Evolutionary conservation across 2,888 invertebrate genomes (phyloP).

Genomic region (Leucophenga montana): DNA sequence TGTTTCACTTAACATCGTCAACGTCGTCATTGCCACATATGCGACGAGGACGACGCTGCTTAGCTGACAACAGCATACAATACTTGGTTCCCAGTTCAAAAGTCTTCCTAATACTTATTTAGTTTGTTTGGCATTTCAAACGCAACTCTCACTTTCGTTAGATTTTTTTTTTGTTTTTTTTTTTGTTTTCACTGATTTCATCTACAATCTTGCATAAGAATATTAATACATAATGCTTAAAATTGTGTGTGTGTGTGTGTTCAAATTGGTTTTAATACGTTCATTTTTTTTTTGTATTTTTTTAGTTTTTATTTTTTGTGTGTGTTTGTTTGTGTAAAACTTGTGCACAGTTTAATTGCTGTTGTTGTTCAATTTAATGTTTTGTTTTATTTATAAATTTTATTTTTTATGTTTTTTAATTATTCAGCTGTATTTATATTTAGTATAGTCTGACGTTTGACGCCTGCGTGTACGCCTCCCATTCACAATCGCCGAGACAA

Average conservation of each 20-base stretch:
- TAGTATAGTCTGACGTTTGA: constrained; percentile 64
- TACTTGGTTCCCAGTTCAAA: constrained; percentile 26
- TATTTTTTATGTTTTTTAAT: constrained; percentile 50
- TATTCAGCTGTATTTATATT: constrained; percentile 51
- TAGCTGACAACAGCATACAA: constrained; percentile 10
- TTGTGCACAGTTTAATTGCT: constrained; percentile 48
- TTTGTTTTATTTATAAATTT: constrained; percentile 41
- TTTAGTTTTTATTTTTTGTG: not conserved
- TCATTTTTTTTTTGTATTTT: not conserved
- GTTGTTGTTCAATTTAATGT: constrained; percentile 15
- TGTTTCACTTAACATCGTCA: not conserved
- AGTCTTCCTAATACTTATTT: constrained; percentile 24
- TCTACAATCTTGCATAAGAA: constrained; percentile 24
- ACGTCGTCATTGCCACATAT: not conserved
- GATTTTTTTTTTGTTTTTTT: not conserved
- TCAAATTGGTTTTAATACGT: constrained; percentile 27
- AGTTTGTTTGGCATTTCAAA: constrained; percentile 6
- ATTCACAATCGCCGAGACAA: constrained; percentile 73
- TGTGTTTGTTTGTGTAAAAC: constrained; percentile 38
- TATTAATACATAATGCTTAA: constrained; percentile 32
- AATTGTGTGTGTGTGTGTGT: constrained; percentile 30
- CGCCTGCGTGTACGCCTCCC: constrained; percentile 72
- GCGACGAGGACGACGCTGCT: constrained; percentile 2
- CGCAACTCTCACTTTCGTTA: not conserved
- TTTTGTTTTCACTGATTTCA: not conserved